phyloP scores from a whole-genome alignment of 2,797 vertebrate species.

The Synaphobranchus kaupii region DNA sequence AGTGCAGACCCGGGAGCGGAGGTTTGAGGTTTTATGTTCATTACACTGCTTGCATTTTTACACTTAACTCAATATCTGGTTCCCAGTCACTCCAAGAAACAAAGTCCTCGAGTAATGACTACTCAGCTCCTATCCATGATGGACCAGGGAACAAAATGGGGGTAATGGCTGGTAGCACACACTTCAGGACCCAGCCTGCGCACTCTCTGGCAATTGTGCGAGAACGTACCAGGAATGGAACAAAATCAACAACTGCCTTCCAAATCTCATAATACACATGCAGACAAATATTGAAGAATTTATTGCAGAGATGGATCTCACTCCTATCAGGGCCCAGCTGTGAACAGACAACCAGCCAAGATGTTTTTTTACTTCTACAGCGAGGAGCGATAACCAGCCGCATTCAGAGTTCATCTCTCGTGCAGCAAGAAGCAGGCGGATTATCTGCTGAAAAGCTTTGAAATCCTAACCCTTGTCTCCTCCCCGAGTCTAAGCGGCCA shows the following conservation, averaged over 20 bases:
- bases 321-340: not conserved
- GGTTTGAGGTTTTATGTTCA: not conserved
- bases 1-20: too few relatives aligned
- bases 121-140: not conserved
- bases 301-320: not conserved
- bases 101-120: not conserved
- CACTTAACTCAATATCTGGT: not conserved
- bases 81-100: not conserved
- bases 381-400: conserved; percentile 16
- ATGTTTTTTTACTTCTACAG: not conserved
- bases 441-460: conserved; percentile 19
- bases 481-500: not conserved
- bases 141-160: not conserved
- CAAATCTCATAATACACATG: not conserved
- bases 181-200: not conserved
- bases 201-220: not conserved
- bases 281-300: not conserved
- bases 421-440: conserved; percentile 10
- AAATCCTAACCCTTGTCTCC: conserved; percentile 24
- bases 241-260: not conserved
- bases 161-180: not conserved
- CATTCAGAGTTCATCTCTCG: conserved; percentile 14
- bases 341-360: not conserved
- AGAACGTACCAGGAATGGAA: not conserved
- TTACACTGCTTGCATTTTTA: not conserved